These are phyloP conservation scores for Colinus virginianus DNA, from an alignment of 2,113 vertebrate species.

Conservation along the genomic window DNA sequence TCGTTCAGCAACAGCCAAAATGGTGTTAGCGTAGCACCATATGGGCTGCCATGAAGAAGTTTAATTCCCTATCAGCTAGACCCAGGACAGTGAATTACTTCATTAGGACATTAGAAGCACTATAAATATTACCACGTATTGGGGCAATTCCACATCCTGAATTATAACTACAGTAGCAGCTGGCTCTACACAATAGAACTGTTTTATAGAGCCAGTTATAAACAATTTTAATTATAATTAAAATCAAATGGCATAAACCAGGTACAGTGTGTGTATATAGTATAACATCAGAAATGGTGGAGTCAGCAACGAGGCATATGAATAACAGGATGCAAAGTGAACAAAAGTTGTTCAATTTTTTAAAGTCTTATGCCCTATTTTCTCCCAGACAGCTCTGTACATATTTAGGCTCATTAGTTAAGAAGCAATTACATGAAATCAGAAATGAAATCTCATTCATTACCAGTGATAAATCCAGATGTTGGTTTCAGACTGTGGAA, in stretches of 20 bases:
- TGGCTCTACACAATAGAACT: not conserved
- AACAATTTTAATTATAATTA: not conserved
- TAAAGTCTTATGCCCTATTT: not conserved
- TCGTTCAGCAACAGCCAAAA: not conserved
- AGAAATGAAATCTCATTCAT: not conserved
- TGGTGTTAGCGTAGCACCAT: not conserved
- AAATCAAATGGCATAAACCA: not conserved
- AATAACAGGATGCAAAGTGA: not conserved
- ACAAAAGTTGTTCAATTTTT: not conserved
- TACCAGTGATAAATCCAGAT: slow-evolving; percentile 96
- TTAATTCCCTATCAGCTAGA: not conserved
- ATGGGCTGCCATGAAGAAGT: not conserved
- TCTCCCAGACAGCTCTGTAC: not conserved
- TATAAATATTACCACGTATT: not conserved
- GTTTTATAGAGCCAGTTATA: not conserved
- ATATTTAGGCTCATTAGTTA: not conserved
- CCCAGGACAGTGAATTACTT: not conserved
- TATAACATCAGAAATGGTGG: not conserved
- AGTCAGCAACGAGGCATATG: not conserved
- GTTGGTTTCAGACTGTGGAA: slow-evolving; percentile 95
- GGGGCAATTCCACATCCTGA: not conserved
- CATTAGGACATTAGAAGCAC: not conserved
- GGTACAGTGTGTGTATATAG: not conserved
- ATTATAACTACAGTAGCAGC: not conserved
- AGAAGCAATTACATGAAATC: not conserved